These are phyloP conservation scores for Tetramorium alpestre DNA, from an alignment of 1,140 invertebrate species.

Conservation along the genomic window DNA sequence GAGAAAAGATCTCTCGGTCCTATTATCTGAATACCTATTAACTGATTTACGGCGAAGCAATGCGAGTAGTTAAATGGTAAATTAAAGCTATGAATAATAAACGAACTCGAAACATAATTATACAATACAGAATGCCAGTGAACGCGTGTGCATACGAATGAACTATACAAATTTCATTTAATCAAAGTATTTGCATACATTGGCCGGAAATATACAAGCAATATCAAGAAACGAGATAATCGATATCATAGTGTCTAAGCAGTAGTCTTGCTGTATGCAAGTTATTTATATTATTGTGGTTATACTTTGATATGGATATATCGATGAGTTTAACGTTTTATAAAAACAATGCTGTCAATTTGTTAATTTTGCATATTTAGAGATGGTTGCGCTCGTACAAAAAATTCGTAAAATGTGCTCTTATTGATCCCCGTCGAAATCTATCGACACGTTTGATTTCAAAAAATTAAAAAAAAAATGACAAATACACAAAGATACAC, in stretches of 20 bases:
- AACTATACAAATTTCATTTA: slow-evolving; percentile 1
- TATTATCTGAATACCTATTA: neutral
- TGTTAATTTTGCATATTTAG: neutral
- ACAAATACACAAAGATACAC: neutral
- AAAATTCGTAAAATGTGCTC: neutral
- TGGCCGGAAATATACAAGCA: slow-evolving; percentile 11
- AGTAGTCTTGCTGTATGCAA: neutral
- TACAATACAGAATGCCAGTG: neutral
- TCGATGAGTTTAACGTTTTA: neutral
- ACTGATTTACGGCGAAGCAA: neutral
- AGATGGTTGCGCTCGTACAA: neutral
- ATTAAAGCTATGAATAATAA: slow-evolving; percentile 43
- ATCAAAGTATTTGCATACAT: slow-evolving; percentile 23
- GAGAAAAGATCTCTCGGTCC: neutral
- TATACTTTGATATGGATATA: neutral
- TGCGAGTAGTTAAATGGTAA: slow-evolving; percentile 7
- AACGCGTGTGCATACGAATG: neutral
- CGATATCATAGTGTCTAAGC: neutral
- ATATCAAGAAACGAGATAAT: slow-evolving; percentile 17
- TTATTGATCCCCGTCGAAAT: neutral
- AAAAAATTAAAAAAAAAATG: neutral
- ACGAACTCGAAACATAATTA: slow-evolving; percentile 16
- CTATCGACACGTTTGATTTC: neutral
- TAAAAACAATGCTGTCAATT: neutral
- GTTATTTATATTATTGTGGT: slow-evolving; percentile 7